These are phyloP conservation scores for Chamaetylas fuelleborni DNA, from an alignment of 2,113 vertebrate species.

Conservation along the genomic window DNA sequence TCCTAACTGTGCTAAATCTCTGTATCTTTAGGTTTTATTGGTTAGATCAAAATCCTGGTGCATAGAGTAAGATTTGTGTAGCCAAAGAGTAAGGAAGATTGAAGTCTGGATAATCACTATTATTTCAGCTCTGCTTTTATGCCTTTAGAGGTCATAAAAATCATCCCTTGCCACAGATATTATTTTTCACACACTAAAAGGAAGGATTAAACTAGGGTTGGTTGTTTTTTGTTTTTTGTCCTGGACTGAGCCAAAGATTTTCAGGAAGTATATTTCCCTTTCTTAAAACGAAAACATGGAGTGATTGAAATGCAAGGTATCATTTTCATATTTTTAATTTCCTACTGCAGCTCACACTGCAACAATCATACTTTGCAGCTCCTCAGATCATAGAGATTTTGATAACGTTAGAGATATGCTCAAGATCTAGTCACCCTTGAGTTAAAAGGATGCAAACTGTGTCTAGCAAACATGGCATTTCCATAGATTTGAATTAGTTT, in stretches of 20 bases:
- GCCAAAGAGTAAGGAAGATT: background rate
- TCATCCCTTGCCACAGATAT: background rate
- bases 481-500: constrained; percentile 58
- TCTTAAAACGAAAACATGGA: constrained; percentile 18
- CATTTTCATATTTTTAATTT: constrained; percentile 54
- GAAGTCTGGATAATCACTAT: constrained; percentile 17
- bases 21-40: background rate
- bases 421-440: constrained; percentile 40
- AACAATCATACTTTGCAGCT: background rate
- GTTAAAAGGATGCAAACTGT: constrained; percentile 54
- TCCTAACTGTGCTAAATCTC: background rate
- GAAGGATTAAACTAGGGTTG: background rate
- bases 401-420: constrained; percentile 42
- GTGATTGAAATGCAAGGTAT: constrained; percentile 13
- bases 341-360: background rate
- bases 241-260: background rate
- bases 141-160: constrained; percentile 34
- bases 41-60: background rate
- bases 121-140: constrained; percentile 31
- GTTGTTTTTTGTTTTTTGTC: background rate
- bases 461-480: constrained; percentile 44
- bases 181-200: constrained; percentile 34
- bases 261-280: constrained; percentile 52
- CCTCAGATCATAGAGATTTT: constrained; percentile 2
- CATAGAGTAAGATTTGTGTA: background rate